Evolutionary conservation across 2,797 vertebrate genomes (phyloP), one percentile per base, ranked within the genome.

Genomic region (Dendrocincla tyrannina): DNA sequence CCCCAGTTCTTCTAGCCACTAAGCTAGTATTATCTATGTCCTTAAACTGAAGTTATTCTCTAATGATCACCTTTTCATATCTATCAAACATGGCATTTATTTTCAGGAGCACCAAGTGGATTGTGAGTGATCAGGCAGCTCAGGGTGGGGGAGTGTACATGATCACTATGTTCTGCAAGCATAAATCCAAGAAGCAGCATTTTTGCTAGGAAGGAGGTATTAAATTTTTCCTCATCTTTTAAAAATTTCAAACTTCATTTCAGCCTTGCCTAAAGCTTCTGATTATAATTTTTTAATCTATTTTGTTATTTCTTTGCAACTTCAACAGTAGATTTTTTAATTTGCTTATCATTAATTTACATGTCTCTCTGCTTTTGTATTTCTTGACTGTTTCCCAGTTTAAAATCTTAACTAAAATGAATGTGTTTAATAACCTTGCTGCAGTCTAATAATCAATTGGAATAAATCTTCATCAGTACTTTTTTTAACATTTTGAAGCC

Each of bases 341-440:
- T 94, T 96, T 82, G 25, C 27, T 44, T 89, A 80, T 49, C 44
- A 75, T 93, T 91, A 67, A 85, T 92, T 94, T 95, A 68, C 33
- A 25, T 75, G 20, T 88, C 81, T 52, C 18, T 74, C 55, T 75
- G 24, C 23, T 60, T 73, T 49, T 35, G 27, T 77, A 41, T 62
- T 88, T 68, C 68, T 76, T 52, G 44, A 35, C 63, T 50, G 11
- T 75, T 95, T 95, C 35, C 63, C 72, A 80, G 44, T 93, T 93
- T 91, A 92, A 95, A 94, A 87, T 76, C 44, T 82, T 49, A 94
- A 93, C 62, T 68, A 89, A 96, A 96, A 93, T 74, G 33, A 93
- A 91, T 82, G 74, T 53, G 17, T 95, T 96, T 92, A 94, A 95
- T 95, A 96, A 96, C 7, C n/a, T 84, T 87, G 11, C 53, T 94